A percentile compares a stretch with the other conserved stretches of the same genome.
Conservation (phyloP, 1,140 invertebrate species). For the Drosophila ogumai region DNA sequence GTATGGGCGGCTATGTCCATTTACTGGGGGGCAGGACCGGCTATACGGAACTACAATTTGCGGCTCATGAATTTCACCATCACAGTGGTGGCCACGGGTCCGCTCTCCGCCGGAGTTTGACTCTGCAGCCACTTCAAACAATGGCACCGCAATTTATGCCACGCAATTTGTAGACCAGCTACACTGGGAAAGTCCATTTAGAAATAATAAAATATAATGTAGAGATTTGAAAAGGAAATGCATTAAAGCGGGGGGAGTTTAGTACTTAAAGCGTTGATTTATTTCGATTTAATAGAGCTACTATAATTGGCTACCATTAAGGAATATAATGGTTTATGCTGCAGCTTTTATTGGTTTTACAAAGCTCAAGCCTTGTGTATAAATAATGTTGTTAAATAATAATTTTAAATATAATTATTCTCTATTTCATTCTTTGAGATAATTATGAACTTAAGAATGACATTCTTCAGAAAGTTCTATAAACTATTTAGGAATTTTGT, state of each 20-base stretch:
- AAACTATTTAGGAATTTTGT: too few species aligned
- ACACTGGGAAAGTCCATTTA: slow-evolving; percentile 5
- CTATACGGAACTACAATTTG: slow-evolving; percentile 55
- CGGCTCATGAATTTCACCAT: slow-evolving; percentile 56
- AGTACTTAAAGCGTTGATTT: slow-evolving; percentile 5
- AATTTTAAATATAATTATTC: background rate
- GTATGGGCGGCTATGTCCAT: slow-evolving; percentile 17
- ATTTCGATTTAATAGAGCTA: background rate
- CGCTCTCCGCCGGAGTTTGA: slow-evolving; percentile 6
- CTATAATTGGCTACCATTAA: background rate
- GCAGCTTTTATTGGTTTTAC: background rate
- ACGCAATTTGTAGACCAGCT: slow-evolving; percentile 52
- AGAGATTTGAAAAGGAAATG: background rate
- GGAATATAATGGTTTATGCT: background rate
- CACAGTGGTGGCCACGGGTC: slow-evolving; percentile 13
- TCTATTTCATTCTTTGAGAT: background rate
- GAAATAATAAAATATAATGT: background rate
- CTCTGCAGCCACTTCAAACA: slow-evolving; percentile 48
- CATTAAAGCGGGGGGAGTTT: slow-evolving; percentile 1
- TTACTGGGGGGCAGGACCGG: slow-evolving; percentile 16
- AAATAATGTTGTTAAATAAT: background rate
- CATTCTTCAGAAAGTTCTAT: too few species aligned
- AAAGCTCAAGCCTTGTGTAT: background rate
- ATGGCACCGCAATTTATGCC: slow-evolving; percentile 64
- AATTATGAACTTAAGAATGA: too few species aligned